phyloP scores from a whole-genome alignment of 2,113 vertebrate genomes.

The Ceyx cyanopectus region DNA sequence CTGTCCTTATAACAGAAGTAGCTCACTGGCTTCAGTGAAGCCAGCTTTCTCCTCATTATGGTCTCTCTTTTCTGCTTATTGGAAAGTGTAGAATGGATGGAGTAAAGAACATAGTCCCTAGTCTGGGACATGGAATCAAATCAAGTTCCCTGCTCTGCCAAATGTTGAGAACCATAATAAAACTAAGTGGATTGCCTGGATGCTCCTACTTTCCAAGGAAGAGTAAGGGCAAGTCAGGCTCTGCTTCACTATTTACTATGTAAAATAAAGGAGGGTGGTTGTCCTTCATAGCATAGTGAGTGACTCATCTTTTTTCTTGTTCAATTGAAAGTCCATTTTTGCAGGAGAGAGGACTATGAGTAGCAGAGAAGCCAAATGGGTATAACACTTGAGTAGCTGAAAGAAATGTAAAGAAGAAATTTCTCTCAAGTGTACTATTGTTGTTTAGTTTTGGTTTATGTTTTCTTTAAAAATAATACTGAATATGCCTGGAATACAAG shows the following conservation, averaged over 20 bases:
- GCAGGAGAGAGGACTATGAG: neutral
- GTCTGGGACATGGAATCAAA: neutral
- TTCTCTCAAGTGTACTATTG: neutral
- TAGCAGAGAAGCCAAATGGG: accelerated
- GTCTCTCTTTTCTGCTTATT: neutral
- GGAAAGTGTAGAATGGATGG: neutral
- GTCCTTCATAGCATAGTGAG: neutral
- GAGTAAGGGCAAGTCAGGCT: neutral
- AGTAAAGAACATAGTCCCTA: neutral
- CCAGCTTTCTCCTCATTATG: neutral
- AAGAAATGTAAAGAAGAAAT: neutral
- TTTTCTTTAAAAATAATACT: neutral
- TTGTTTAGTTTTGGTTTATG: neutral
- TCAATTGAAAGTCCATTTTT: neutral
- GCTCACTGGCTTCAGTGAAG: neutral
- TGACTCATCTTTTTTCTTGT: neutral
- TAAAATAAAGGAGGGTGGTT: neutral
- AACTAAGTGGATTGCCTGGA: neutral
- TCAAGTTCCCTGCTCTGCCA: neutral
- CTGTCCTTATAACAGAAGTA: neutral
- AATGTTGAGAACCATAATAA: neutral
- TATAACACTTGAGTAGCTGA: neutral
- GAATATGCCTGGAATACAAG: neutral
- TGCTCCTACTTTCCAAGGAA: neutral
- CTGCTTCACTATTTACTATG: neutral